phyloP scores from a whole-genome alignment of 64 coral and sea anemone species.

The Orbicella faveolata region DNA sequence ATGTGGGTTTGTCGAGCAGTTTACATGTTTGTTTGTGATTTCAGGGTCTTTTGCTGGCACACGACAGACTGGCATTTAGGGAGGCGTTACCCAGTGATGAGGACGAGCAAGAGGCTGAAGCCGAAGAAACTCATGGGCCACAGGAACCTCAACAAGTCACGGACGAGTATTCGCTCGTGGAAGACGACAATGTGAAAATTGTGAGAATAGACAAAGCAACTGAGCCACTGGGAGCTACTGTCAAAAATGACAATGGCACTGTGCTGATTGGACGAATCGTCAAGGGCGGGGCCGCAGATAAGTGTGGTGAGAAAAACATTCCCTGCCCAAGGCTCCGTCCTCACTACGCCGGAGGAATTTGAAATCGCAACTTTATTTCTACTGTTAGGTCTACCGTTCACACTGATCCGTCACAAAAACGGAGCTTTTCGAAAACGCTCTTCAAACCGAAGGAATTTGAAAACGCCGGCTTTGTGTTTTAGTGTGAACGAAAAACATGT shows the following conservation, averaged over 20 bases:
- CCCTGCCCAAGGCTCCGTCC: neutral
- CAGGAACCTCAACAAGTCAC: slow-evolving; percentile 18
- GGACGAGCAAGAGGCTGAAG: slow-evolving; percentile 52
- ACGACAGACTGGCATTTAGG: slow-evolving; percentile 91
- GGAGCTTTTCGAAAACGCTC: too few species aligned
- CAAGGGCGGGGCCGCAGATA: slow-evolving; percentile 87
- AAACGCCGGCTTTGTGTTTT: too few species aligned
- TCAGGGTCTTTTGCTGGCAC: slow-evolving; percentile 86
- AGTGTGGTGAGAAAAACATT: slow-evolving; percentile 78
- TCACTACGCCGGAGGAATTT: neutral
- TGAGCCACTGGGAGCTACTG: slow-evolving; percentile 93
- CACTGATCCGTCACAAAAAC: too few species aligned
- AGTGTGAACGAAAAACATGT: too few species aligned
- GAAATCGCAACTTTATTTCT: too few species aligned
- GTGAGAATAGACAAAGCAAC: slow-evolving; percentile 92
- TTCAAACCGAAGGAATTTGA: too few species aligned
- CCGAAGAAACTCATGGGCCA: neutral
- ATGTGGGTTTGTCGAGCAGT: too few species aligned
- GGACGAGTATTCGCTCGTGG: slow-evolving; percentile 79
- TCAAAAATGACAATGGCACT: slow-evolving; percentile 88
- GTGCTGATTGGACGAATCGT: slow-evolving; percentile 96
- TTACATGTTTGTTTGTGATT: too few species aligned
- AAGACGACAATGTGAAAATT: slow-evolving; percentile 89
- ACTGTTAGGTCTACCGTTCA: too few species aligned
- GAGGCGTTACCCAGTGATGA: slow-evolving; percentile 82